Conservation (phyloP, 2,113 vertebrate species). For the Tachysurus vachellii region DNA sequence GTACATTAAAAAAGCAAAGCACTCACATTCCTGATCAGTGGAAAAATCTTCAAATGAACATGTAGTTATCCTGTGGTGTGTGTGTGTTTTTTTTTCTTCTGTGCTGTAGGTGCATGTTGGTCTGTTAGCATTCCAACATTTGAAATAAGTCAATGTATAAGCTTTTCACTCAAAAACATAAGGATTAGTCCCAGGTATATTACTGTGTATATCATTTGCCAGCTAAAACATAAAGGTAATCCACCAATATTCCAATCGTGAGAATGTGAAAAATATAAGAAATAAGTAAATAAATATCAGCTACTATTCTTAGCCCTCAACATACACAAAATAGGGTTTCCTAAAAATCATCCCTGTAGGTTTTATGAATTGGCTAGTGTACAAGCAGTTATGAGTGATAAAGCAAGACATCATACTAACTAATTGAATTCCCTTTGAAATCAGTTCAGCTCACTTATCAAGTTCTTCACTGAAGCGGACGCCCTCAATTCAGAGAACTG, state of each 20-base stretch:
- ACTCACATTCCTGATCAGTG: conserved; percentile 36
- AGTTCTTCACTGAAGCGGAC: background rate
- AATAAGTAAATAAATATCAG: conserved; percentile 51
- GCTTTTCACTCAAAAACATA: conserved; percentile 9
- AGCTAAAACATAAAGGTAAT: conserved; percentile 48
- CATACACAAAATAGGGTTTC: conserved; percentile 30
- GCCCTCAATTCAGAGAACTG: background rate
- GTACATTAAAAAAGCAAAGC: conserved; percentile 59
- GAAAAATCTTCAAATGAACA: conserved; percentile 4
- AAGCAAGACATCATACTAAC: conserved; percentile 10
- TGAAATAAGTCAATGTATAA: conserved; percentile 28
- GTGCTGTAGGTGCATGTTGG: background rate
- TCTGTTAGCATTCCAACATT: background rate
- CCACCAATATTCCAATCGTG: conserved; percentile 56
- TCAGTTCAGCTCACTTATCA: conserved; percentile 11
- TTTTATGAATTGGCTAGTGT: conserved; percentile 58
- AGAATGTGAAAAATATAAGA: conserved; percentile 48
- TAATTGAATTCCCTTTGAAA: background rate
- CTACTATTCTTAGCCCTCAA: conserved; percentile 41
- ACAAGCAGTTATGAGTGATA: conserved; percentile 54
- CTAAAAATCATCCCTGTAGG: background rate
- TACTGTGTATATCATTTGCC: conserved; percentile 48
- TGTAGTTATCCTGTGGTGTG: conserved; percentile 8
- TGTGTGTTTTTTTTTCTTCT: conserved; percentile 6
- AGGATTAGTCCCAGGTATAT: conserved; percentile 54